Evolutionary conservation across 1,140 invertebrate genomes (phyloP), one percentile per base, ranked within the genome.

Genomic region (Ostrea edulis): DNA sequence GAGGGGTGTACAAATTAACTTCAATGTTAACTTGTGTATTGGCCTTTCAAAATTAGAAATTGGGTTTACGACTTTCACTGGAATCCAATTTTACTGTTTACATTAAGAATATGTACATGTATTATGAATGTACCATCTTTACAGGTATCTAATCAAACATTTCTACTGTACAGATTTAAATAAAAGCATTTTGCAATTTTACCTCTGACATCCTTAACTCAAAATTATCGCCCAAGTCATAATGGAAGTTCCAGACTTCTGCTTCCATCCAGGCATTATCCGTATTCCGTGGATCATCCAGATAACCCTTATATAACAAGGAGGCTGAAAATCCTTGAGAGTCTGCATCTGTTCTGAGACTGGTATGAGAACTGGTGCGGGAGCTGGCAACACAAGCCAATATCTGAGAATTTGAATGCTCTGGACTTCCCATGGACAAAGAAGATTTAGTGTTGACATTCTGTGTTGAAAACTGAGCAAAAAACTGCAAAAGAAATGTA

Each of bases 191-290:
- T 52, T 53, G 81, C 53, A n/a, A n/a, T 85, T 90, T 82, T 85
- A 94, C 93, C 87, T 93, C 91, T 54, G 90, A 84, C 44, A 93
- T 89, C 82, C 89, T 93, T 0, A 91, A 87, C 81, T 93, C 92
- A 92, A 94, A 92, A 5, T 84, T 90, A 86, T 95, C 95, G 5
- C 97, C 97, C 83, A 95, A 95, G 29, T 97, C 96, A 93, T 99
- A 98, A 94, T 99, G 98, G 94, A 98, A 99, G 95, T 98, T 99
- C 58, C 97, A 96, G 4, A 97, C 98, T 53, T 97, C 96, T 2
- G 98, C 99, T 95, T 99, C 99, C 95, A 99, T 98, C 99, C 99
- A 99, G 1, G 98, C 97, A 95, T 99, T 99, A 94, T 99, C 99
- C 20, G 95, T 95, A 93, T 99, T 99, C 86, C 98, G 96, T 5